Percentiles rank a stretch among this genome's conserved stretches.
Conservation (phyloP, 2,113 vertebrate genomes). For the Neotoma lepida region DNA sequence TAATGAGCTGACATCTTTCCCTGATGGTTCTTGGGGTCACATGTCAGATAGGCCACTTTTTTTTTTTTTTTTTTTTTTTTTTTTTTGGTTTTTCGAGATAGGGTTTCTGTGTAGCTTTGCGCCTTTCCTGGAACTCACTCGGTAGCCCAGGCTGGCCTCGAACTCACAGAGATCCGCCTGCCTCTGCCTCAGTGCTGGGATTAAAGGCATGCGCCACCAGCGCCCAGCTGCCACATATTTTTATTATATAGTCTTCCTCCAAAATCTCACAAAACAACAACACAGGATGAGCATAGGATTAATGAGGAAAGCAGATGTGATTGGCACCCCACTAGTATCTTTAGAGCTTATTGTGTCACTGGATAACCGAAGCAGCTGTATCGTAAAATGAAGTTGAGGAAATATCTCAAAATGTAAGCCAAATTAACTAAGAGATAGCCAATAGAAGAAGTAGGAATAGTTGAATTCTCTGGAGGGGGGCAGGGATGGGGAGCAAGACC, state of each 20-base stretch:
- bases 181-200: too few species aligned
- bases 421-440: neutral
- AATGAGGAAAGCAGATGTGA: neutral
- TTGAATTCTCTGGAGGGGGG: neutral
- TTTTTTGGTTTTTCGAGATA: too few species aligned
- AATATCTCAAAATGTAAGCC: neutral
- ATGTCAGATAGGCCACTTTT: neutral
- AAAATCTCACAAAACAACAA: neutral
- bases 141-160: too few species aligned
- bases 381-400: constrained; percentile 22
- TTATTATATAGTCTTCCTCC: neutral
- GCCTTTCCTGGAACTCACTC: too few species aligned
- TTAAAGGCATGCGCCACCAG: too few species aligned
- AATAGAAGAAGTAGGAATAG: neutral
- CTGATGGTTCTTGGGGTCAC: neutral
- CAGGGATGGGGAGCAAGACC: neutral
- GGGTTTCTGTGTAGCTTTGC: too few species aligned
- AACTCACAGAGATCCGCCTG: too few species aligned
- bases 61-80: too few species aligned
- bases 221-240: too few species aligned
- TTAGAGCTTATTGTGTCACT: neutral
- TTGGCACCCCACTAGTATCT: neutral
- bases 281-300: neutral
- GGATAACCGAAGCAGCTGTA: neutral
- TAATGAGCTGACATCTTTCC: neutral